These are phyloP conservation scores for Himalopsyche kuldschensis DNA, from an alignment of 2,888 invertebrate genomes.

Conservation along the genomic window DNA sequence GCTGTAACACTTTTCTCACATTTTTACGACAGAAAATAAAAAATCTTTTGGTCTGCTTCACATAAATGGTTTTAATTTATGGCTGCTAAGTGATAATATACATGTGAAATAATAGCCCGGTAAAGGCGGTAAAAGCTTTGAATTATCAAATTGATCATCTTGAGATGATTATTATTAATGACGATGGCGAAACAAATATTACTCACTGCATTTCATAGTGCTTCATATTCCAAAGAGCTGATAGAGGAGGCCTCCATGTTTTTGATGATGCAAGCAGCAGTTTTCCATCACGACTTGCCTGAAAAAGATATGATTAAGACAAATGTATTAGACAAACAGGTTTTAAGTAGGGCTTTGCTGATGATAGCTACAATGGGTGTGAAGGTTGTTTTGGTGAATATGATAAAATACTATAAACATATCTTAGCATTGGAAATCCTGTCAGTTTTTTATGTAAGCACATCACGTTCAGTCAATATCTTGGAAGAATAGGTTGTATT, in stretches of 20 bases:
- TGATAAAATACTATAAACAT: no score
- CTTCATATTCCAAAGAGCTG: conserved; percentile 77
- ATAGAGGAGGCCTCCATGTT: conserved; percentile 81
- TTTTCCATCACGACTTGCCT: conserved; percentile 71
- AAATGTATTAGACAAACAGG: neutral
- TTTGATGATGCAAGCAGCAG: conserved; percentile 84
- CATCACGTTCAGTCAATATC: no score
- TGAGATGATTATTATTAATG: neutral
- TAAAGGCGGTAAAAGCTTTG: neutral
- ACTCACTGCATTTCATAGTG: conserved; percentile 67
- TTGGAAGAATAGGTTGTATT: no score
- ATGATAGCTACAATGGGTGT: no score
- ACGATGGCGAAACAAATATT: neutral
- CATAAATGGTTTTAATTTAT: no score
- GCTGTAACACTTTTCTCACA: no score
- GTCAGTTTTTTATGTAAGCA: no score
- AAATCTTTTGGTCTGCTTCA: no score
- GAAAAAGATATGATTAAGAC: conserved; percentile 21
- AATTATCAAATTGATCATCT: neutral
- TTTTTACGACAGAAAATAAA: no score
- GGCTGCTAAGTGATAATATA: neutral
- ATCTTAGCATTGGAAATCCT: no score
- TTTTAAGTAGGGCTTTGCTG: no score
- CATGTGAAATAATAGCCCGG: neutral
- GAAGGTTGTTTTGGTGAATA: no score